These are phyloP conservation scores for Pseudochirops corinnae DNA, from an alignment of 2,797 vertebrate species.

Conservation along the genomic window DNA sequence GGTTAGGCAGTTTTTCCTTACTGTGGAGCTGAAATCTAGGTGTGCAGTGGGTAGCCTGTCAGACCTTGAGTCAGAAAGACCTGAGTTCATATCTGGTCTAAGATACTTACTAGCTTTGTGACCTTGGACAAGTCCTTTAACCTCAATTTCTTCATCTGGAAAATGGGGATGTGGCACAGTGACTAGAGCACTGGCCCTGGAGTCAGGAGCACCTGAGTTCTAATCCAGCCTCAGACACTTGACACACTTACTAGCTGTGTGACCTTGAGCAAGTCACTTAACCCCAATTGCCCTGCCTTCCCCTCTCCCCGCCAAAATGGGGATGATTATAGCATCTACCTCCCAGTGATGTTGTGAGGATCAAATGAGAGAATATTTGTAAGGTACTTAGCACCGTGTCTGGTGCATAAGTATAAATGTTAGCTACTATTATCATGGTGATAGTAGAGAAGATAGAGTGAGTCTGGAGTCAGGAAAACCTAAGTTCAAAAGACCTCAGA, in stretches of 20 bases:
- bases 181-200: no score
- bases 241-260: neutral
- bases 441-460: neutral
- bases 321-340: neutral
- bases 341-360: neutral
- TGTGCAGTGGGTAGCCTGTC: neutral
- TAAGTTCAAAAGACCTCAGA: neutral
- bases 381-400: neutral
- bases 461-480: neutral
- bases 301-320: neutral
- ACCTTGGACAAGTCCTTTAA: neutral
- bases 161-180: no score
- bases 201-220: no score
- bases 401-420: neutral
- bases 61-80: neutral
- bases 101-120: neutral
- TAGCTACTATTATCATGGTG: neutral
- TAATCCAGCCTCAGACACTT: neutral
- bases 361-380: neutral
- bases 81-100: no score
- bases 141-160: no score
- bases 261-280: neutral
- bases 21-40: neutral
- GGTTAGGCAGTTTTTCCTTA: neutral
- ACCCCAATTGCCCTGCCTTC: neutral